These are phyloP conservation scores for Phasianus colchicus DNA, from an alignment of 2,113 vertebrate genomes.

Conservation along the genomic window DNA sequence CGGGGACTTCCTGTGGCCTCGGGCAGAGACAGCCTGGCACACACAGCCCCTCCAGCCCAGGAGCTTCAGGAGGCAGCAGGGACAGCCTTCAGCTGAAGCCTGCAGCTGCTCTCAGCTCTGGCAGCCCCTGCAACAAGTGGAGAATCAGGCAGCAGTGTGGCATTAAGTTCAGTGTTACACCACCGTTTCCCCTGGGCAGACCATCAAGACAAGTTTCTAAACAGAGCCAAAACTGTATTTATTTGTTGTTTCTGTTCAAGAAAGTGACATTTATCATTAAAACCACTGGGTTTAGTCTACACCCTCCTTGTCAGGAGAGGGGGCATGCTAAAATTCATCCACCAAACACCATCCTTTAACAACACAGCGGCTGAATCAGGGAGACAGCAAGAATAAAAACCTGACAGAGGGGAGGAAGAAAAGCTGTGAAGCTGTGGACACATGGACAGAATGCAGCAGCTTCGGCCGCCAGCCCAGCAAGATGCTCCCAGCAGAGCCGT, in stretches of 20 bases:
- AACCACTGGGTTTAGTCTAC: fast-evolving
- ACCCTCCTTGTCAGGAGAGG: not conserved
- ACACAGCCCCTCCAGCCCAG: not conserved
- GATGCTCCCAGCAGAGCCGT: fast-evolving
- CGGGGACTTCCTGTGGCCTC: not conserved
- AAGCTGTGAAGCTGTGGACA: not conserved
- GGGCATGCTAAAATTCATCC: not conserved
- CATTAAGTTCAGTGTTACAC: not conserved
- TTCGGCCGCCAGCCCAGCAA: fast-evolving
- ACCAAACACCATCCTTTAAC: not conserved
- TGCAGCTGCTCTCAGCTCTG: fast-evolving
- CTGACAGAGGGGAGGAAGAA: not conserved
- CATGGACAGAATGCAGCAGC: fast-evolving
- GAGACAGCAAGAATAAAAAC: not conserved
- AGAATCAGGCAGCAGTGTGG: not conserved
- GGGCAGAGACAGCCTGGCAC: not conserved
- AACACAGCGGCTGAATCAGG: not conserved
- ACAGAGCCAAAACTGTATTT: not conserved
- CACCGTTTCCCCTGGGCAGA: not conserved
- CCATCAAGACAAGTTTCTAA: not conserved
- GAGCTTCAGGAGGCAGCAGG: not conserved
- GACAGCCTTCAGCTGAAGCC: not conserved
- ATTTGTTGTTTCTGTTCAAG: not conserved
- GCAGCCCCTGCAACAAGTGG: not conserved
- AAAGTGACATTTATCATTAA: not conserved